These are phyloP conservation scores for Hormaphis cornu DNA, from an alignment of 1,140 invertebrate species.

Conservation along the genomic window DNA sequence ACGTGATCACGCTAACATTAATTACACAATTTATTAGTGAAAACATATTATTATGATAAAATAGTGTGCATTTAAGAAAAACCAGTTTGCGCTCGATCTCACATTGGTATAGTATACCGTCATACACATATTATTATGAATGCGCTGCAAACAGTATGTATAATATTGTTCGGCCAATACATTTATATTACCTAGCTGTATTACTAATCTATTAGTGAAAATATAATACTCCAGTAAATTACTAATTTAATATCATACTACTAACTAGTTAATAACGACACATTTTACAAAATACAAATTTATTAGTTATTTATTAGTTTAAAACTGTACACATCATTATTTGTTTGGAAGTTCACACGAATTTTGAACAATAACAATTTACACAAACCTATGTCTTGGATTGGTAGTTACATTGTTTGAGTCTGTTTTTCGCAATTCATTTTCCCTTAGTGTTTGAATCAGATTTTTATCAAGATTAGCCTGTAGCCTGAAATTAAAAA, in stretches of 20 bases:
- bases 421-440: conserved; percentile 2
- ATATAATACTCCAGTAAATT: neutral
- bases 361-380: conserved; percentile 12
- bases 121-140: too few relatives aligned
- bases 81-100: too few relatives aligned
- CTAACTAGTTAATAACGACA: conserved; percentile 8
- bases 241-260: neutral
- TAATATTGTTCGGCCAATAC: neutral
- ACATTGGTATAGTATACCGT: neutral
- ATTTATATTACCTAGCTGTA: neutral
- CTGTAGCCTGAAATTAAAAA: neutral
- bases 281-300: neutral
- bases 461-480: neutral
- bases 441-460: neutral
- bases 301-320: conserved; percentile 1
- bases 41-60: neutral
- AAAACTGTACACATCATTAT: conserved; percentile 1
- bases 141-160: too few relatives aligned
- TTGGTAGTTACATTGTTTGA: neutral
- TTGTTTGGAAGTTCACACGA: neutral
- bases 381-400: conserved; percentile 27
- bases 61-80: too few relatives aligned
- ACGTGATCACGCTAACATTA: neutral
- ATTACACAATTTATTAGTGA: neutral
- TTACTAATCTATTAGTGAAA: too few relatives aligned